phyloP scores from a whole-genome alignment of 2,888 invertebrate species.

The Sthenelais limicola region DNA sequence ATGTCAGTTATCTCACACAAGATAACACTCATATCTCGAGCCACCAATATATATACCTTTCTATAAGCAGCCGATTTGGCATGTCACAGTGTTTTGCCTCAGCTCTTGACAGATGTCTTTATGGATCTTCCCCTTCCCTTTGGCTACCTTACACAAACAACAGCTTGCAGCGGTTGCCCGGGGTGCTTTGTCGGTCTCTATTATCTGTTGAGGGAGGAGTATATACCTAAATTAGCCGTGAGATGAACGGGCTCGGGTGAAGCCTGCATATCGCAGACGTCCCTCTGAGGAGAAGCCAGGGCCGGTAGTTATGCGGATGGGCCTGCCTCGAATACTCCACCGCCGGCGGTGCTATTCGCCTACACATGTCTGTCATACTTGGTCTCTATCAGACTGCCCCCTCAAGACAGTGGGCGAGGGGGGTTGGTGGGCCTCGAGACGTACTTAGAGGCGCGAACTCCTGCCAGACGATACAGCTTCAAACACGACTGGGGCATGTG shows the following conservation, averaged over 20 bases:
- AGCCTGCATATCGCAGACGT: not conserved
- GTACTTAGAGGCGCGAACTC: conserved; percentile 24
- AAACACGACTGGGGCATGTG: conserved; percentile 33
- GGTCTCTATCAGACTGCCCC: conserved; percentile 23
- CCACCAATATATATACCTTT: too few relatives aligned
- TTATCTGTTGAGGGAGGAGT: not conserved
- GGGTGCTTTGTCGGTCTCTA: not conserved
- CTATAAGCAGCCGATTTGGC: not conserved
- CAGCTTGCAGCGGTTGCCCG: not conserved
- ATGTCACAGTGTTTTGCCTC: not conserved
- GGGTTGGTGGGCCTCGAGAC: conserved; percentile 5
- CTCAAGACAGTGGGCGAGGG: not conserved
- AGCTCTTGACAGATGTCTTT: conserved; percentile 15
- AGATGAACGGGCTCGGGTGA: conserved; percentile 19
- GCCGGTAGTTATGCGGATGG: conserved; percentile 3
- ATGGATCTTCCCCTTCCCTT: not conserved
- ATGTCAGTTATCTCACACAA: too few relatives aligned
- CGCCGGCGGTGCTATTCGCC: conserved; percentile 35
- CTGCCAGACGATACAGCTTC: conserved; percentile 34
- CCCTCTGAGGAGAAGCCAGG: not conserved
- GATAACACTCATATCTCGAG: too few relatives aligned
- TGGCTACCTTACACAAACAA: not conserved
- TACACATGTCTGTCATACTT: conserved; percentile 38
- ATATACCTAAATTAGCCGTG: conserved; percentile 27
- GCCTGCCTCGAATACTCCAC: conserved; percentile 24